Base-by-base conservation (phyloP, 2,113 vertebrate species). In the Eclectus roratus region DNA sequence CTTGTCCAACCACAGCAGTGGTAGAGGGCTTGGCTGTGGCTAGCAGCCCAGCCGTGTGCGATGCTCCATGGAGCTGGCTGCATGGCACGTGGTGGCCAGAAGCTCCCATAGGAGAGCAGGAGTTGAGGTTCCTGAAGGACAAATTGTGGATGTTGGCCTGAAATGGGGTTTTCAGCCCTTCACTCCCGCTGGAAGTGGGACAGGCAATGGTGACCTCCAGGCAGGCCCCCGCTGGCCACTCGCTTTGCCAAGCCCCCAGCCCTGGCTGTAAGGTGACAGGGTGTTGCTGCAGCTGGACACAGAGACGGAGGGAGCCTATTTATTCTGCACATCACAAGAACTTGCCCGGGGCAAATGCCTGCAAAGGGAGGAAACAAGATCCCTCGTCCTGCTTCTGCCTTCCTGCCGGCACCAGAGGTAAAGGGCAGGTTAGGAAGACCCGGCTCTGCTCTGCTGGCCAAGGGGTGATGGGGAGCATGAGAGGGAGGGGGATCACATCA, bases 81-180 rank as follows among this genome's bases (percentile, higher is more conserved):
- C 0, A 0, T 29, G 53, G 64, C 53, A 60, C 43, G 28, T 0
- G 0, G 35, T 41, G 13, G 10, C 49, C 55, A 56, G 64, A 52
- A 61, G 29, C 18, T 66, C 65, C 37, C 17, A 24, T 7, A 17
- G 52, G 61, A 80, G 29, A 72, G 28, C 43, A 88, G 23, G 37
- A 68, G 17, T 9, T 7, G 2, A 81, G 12, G 11, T 25, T 71
- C 8, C 20, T 3, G 3, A 37, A 31, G 46, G 46, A 56, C 20
- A 73, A 91, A 94, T 69, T 25, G 41, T 66, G 35, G 55, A 41
- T 63, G 18, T 68, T 23, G 2, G 46, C 31, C 55, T 79, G 60
- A 79, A 85, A 68, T 7, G 9, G 15, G 12, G 5, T 52, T 80
- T 73, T 53, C n/a, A 60, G 35, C 19, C 5, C 52, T 52, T 56